These are phyloP conservation scores for Smutsia gigantea DNA, from an alignment of 2,797 vertebrate genomes.

Conservation along the genomic window DNA sequence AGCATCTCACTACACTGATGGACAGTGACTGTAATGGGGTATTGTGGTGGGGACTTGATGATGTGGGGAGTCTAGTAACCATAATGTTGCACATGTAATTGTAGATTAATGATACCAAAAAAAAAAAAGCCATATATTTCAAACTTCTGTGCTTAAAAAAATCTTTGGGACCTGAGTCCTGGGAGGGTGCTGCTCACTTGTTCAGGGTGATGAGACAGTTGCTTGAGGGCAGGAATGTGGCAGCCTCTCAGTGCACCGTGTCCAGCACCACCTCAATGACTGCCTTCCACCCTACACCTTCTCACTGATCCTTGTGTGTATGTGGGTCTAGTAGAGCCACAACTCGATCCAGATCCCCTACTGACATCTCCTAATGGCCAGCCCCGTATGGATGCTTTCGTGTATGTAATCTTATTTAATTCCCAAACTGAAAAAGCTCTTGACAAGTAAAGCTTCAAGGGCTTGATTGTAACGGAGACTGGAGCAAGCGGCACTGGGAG, in stretches of 20 bases:
- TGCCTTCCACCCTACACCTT: background rate
- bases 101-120: no score
- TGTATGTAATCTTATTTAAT: background rate
- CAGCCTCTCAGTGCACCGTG: background rate
- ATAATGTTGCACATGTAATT: no score
- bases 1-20: no score
- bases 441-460: background rate
- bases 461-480: background rate
- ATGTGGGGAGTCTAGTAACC: no score
- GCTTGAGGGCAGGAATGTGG: background rate
- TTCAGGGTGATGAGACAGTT: background rate
- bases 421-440: background rate
- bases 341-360: background rate
- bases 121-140: background rate
- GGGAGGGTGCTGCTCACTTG: background rate
- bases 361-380: background rate
- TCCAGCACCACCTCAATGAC: background rate
- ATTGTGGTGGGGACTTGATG: no score
- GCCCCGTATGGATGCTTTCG: background rate
- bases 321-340: background rate
- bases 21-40: no score
- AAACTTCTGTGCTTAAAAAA: background rate
- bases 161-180: background rate
- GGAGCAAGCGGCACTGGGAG: background rate
- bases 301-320: background rate